Conservation (phyloP, 2,113 vertebrate species). For the Thunnus thynnus region DNA sequence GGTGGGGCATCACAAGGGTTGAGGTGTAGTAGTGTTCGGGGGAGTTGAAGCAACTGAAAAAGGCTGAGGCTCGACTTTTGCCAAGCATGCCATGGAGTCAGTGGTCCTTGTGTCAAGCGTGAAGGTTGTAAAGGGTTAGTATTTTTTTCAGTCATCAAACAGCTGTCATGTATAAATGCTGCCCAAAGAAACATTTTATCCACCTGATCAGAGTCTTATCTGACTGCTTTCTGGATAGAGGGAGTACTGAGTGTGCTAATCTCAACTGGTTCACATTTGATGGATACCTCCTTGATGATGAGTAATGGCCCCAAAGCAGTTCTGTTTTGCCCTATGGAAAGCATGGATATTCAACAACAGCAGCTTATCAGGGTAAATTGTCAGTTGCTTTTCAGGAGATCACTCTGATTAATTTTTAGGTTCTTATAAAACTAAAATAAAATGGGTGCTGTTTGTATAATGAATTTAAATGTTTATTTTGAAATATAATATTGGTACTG, state of each 20-base stretch:
- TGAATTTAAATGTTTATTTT: no score
- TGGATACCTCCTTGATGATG: not conserved
- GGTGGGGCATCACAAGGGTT: conserved; percentile 18
- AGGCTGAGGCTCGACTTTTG: conserved; percentile 73
- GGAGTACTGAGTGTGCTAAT: not conserved
- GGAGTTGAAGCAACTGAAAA: conserved; percentile 55
- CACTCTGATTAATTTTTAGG: no score
- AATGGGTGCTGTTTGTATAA: no score
- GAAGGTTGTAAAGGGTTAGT: conserved; percentile 52
- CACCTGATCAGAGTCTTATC: not conserved
- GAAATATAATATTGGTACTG: no score
- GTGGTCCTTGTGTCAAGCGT: conserved; percentile 44
- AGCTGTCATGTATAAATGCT: not conserved
- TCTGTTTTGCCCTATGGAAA: not conserved
- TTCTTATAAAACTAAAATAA: no score
- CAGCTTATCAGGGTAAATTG: not conserved
- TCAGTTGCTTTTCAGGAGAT: not conserved
- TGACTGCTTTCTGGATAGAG: not conserved
- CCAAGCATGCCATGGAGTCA: conserved; percentile 50
- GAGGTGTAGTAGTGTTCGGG: not conserved
- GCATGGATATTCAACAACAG: not conserved
- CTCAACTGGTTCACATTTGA: not conserved
- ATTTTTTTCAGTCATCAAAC: conserved; percentile 18
- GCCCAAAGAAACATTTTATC: not conserved
- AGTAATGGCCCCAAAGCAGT: not conserved